phyloP scores from a whole-genome alignment of 2,797 vertebrate genomes.

The Linurgus olivaceus region DNA sequence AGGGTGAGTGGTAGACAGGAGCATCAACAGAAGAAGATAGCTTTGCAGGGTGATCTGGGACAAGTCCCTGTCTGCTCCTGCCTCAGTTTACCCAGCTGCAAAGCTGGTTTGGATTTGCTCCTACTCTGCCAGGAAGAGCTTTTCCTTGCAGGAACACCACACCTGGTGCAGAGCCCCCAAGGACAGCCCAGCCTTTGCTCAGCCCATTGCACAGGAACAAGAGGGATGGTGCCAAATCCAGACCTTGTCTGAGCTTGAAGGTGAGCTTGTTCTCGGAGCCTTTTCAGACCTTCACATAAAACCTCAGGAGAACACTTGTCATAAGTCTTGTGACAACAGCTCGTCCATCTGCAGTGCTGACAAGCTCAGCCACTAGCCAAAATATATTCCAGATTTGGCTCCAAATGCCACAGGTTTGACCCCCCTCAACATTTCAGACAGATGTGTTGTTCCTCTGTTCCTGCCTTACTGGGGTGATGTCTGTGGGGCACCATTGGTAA shows the following conservation, averaged over 20 bases:
- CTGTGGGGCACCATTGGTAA: fast-evolving
- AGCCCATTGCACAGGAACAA: neutral
- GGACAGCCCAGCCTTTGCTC: neutral
- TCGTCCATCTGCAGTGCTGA: neutral
- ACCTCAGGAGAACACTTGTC: neutral
- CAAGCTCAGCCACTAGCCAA: neutral
- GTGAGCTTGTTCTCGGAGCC: neutral
- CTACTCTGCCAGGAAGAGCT: neutral
- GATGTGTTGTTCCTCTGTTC: fast-evolving
- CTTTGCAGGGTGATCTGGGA: neutral
- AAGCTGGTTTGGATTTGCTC: neutral
- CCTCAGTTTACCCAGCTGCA: neutral
- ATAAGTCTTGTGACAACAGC: neutral
- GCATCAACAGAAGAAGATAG: neutral
- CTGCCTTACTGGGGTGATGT: fast-evolving
- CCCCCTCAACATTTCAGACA: fast-evolving
- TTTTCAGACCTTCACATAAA: neutral
- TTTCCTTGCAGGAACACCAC: neutral
- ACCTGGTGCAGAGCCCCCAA: neutral
- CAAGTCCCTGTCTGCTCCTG: neutral
- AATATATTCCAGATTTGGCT: neutral
- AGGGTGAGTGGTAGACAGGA: neutral
- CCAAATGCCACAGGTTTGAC: fast-evolving
- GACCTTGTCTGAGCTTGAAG: neutral
- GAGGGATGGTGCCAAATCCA: neutral